Percentiles rank a stretch among this genome's conserved stretches.
phyloP scores from a whole-genome alignment of 2,888 invertebrate species.

The Heliconius ethilla region DNA sequence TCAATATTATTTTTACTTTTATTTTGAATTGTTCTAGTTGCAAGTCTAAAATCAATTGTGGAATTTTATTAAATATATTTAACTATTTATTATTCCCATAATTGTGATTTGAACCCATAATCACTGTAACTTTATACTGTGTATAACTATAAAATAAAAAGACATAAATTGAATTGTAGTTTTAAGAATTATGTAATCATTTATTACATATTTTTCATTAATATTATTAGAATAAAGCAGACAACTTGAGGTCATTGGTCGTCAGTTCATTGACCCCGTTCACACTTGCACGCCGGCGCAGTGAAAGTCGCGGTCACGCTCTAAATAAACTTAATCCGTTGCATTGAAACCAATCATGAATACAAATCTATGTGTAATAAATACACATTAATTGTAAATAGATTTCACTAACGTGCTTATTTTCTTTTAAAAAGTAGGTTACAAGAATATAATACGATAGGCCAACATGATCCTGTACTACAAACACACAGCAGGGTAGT shows the following conservation, averaged over 20 bases:
- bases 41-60: too few relatives aligned
- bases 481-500: not conserved
- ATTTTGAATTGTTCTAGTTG: too few relatives aligned
- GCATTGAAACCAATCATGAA: conserved; percentile 29
- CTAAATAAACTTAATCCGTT: conserved; percentile 35
- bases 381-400: conserved; percentile 7
- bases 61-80: too few relatives aligned
- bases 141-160: not conserved
- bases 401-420: conserved; percentile 15
- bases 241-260: conserved; percentile 18
- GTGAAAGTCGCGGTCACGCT: conserved; percentile 43
- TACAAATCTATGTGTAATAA: conserved; percentile 14
- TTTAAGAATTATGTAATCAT: not conserved
- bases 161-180: not conserved
- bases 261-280: conserved; percentile 25
- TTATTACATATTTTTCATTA: too few relatives aligned
- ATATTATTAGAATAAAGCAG: not conserved
- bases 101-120: too few relatives aligned
- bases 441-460: not conserved
- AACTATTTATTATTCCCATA: too few relatives aligned
- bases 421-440: not conserved
- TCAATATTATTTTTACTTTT: too few relatives aligned
- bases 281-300: conserved; percentile 27
- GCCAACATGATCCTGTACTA: not conserved
- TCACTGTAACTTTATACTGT: too few relatives aligned